These are phyloP conservation scores for Diachrysia chrysitis DNA, from an alignment of 2,888 invertebrate genomes.

Conservation along the genomic window DNA sequence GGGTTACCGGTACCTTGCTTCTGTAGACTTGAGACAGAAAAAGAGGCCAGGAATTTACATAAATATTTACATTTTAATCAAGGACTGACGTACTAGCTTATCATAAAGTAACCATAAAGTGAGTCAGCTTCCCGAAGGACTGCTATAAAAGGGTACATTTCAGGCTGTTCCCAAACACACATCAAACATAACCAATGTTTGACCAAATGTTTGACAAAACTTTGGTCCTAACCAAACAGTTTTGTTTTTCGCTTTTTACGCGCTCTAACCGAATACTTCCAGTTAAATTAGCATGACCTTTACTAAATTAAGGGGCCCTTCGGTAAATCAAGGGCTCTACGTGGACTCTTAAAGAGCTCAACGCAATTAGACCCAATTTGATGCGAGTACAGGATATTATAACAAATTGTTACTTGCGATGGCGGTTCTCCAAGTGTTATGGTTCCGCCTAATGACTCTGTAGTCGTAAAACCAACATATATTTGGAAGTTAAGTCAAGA, in stretches of 20 bases:
- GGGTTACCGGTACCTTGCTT: background rate
- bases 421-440: slow-evolving; percentile 9
- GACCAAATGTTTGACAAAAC: slow-evolving; percentile 39
- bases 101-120: slow-evolving; percentile 26
- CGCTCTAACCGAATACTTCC: slow-evolving; percentile 35
- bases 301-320: slow-evolving; percentile 50
- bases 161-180: slow-evolving; percentile 35
- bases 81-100: background rate
- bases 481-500: background rate
- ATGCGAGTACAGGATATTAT: slow-evolving; percentile 18
- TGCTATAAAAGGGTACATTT: slow-evolving; percentile 26
- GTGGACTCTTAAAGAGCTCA: slow-evolving; percentile 38
- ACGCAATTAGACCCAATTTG: slow-evolving; percentile 48
- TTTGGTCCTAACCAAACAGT: slow-evolving; percentile 48
- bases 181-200: slow-evolving; percentile 40
- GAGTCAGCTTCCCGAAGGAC: slow-evolving; percentile 22
- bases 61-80: slow-evolving; percentile 10
- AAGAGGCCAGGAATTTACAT: slow-evolving; percentile 6
- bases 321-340: slow-evolving; percentile 41
- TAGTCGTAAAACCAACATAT: slow-evolving; percentile 8
- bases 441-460: background rate
- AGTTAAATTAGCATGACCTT: slow-evolving; percentile 48
- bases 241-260: slow-evolving; percentile 41
- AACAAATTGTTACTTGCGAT: slow-evolving; percentile 15
- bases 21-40: background rate